Base-by-base conservation (phyloP, 2,797 vertebrate genomes). In the Cynodonichthys magdalenae region DNA sequence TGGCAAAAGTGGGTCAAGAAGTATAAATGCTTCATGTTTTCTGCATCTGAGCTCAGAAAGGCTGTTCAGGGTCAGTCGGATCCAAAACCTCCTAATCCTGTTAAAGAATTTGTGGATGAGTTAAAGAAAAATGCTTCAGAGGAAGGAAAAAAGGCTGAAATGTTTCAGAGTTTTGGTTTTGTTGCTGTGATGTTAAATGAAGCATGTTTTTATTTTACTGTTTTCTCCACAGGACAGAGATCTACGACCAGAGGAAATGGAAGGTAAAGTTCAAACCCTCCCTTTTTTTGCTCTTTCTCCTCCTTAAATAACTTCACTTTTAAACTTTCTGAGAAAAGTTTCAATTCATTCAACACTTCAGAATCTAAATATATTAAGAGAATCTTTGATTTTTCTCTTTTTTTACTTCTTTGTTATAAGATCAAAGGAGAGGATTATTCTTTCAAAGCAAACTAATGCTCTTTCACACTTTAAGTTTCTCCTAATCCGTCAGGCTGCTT, bases 221-320 rank as follows among this genome's bases (percentile, higher is more conserved):
- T 53, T 24, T 59, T 63, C 31, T 4, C 29, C 60, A 42, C 69
- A 94, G 94, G 92, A 94, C 90, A 89, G 94, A 90, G 89, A 93
- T 81, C 89, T 94, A 44, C 89, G 92, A 44, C 94, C 93, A 76
- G 94, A 94, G 69, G 94, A 94, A 77, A 93, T 94, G 81, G 94
- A 94, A 93, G 94, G 94, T 94, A 93, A 36, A 41, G 67, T 77
- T 58, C 52, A 59, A 78, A 75, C 56, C 65, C 67, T 11, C n/a
- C 12, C 39, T 31, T 47, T 1, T 15, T 0, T 0, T 28, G 44
- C 44, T 50, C 2, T 49, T 51, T 18, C 17, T 57, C 12, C 10
- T 63, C n/a, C 49, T 31, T 64, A n/a, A 75, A 20, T 17, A 3
- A 0, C 8, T 15, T 10, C 59, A 1, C 15, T 60, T 50, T 55